These are phyloP conservation scores for Strigamia maritima DNA, from an alignment of 2,888 invertebrate genomes.

Conservation along the genomic window DNA sequence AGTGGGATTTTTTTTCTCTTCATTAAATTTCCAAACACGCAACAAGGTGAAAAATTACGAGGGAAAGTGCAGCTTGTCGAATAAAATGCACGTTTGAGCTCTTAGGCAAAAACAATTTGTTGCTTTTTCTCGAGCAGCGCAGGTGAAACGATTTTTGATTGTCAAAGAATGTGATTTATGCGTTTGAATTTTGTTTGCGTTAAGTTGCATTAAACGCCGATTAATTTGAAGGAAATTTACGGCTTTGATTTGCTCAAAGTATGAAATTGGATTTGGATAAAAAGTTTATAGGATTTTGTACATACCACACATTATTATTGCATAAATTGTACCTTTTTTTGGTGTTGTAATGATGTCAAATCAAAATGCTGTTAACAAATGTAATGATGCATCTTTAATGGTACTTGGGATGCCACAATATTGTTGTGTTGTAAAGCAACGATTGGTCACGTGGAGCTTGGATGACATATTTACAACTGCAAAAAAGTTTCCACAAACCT, in stretches of 20 bases:
- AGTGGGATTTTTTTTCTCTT: background rate
- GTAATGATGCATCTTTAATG: conserved; percentile 28
- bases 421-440: conserved; percentile 20
- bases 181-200: background rate
- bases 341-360: conserved; percentile 8
- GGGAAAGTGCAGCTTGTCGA: conserved; percentile 32
- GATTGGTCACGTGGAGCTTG: conserved; percentile 18
- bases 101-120: conserved; percentile 31
- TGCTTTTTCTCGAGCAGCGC: background rate
- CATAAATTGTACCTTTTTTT: background rate
- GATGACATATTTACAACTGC: conserved; percentile 26
- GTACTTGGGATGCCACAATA: conserved; percentile 17
- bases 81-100: conserved; percentile 9
- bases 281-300: too few relatives aligned
- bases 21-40: background rate
- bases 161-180: background rate
- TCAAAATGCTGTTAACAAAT: background rate
- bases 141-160: background rate
- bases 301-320: background rate
- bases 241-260: background rate
- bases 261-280: background rate
- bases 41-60: conserved; percentile 27
- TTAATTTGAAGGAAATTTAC: background rate
- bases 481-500: conserved; percentile 34
- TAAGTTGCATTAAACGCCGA: background rate